These are phyloP conservation scores for Drosophila mauritiana DNA, from an alignment of 1,140 invertebrate species.

Conservation along the genomic window DNA sequence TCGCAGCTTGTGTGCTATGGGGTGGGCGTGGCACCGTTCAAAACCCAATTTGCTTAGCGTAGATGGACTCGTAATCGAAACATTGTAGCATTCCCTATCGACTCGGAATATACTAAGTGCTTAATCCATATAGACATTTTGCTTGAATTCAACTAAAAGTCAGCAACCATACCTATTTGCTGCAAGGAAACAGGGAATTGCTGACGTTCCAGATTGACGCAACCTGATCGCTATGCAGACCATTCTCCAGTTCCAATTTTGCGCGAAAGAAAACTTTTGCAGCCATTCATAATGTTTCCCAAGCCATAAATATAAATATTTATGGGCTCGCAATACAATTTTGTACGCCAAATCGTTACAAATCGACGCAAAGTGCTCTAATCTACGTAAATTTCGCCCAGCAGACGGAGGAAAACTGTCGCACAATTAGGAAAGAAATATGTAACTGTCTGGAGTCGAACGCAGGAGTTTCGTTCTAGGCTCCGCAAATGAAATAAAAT, in stretches of 20 bases:
- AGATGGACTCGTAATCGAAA: too few relatives aligned
- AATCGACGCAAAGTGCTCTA: slow-evolving; percentile 76
- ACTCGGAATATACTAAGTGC: too few relatives aligned
- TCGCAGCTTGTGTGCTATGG: too few relatives aligned
- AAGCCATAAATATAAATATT: slow-evolving; percentile 71
- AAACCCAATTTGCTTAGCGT: too few relatives aligned
- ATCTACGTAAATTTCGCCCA: slow-evolving; percentile 70
- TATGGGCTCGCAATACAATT: slow-evolving; percentile 68
- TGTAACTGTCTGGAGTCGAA: slow-evolving; percentile 49
- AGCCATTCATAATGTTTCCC: slow-evolving; percentile 43
- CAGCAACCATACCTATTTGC: neutral
- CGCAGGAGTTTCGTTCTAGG: slow-evolving; percentile 42
- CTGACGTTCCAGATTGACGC: slow-evolving; percentile 17
- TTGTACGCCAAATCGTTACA: slow-evolving; percentile 67
- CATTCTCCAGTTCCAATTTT: slow-evolving; percentile 8
- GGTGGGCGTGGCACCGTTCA: too few relatives aligned
- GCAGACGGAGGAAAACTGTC: slow-evolving; percentile 59
- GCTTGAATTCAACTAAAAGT: neutral
- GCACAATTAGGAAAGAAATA: slow-evolving; percentile 77
- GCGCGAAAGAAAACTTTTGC: slow-evolving; percentile 12
- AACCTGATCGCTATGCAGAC: slow-evolving; percentile 12
- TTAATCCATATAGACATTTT: neutral
- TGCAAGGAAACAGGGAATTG: slow-evolving; percentile 3
- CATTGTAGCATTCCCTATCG: too few relatives aligned
- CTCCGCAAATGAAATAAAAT: slow-evolving; percentile 76